phyloP scores from a whole-genome alignment of 1,140 invertebrate genomes.

The Orchestia grillus region DNA sequence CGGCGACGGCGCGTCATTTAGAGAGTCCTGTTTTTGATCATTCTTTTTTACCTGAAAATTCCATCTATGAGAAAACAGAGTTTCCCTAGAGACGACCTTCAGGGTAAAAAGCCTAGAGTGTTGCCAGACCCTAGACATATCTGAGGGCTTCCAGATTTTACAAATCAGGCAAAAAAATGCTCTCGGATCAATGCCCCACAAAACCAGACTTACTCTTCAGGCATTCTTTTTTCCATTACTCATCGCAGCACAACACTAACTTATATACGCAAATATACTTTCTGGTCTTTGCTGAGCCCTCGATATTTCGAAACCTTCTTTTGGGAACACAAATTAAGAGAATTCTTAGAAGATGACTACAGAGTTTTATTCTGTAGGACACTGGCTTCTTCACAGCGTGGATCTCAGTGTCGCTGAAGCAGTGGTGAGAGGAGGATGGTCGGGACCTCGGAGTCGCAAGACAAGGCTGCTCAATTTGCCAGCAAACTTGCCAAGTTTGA shows the following conservation, averaged over 20 bases:
- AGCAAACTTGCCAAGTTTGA: conserved; percentile 49
- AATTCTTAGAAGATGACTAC: background rate
- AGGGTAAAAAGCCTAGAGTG: too few species aligned
- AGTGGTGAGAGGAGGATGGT: conserved; percentile 52
- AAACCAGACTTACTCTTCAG: background rate
- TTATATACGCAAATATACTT: background rate
- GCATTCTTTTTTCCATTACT: background rate
- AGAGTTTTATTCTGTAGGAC: background rate
- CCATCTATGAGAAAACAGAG: background rate
- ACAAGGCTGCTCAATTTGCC: conserved; percentile 42
- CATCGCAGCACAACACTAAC: background rate
- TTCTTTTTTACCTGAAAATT: background rate
- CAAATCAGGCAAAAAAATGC: background rate
- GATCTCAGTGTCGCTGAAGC: background rate
- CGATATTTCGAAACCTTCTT: background rate
- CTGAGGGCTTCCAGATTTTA: background rate
- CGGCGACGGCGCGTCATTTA: too few species aligned
- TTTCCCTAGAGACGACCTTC: background rate
- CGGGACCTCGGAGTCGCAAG: conserved; percentile 24
- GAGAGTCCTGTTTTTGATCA: background rate
- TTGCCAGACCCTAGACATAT: background rate
- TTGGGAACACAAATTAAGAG: background rate
- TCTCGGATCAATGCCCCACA: background rate
- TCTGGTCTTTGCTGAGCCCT: background rate
- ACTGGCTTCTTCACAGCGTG: background rate